A percentile compares a stretch with the other conserved stretches of the same genome.
Conservation (phyloP, 2,888 invertebrate genomes). For the Caenorhabditis drosophilae region DNA sequence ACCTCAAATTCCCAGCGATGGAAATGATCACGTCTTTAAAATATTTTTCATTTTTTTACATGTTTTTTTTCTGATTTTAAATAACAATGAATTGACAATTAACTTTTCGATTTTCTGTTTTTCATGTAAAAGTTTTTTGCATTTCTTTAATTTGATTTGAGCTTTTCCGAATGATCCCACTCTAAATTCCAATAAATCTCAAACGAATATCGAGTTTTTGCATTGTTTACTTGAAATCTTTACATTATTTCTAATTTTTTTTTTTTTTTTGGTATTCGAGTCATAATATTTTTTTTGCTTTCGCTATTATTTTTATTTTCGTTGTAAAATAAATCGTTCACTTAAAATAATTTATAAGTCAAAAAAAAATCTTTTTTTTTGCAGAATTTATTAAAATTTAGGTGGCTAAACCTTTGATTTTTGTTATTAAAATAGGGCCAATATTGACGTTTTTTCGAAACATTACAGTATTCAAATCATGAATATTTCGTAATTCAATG, state of each 20-base stretch:
- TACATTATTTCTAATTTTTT: neutral
- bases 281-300: slow-evolving; percentile 1
- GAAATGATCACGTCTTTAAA: no score
- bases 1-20: no score
- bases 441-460: slow-evolving; percentile 38
- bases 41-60: no score
- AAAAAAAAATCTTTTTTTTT: no score
- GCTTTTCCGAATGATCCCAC: no score
- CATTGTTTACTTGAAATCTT: neutral
- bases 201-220: no score
- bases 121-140: no score
- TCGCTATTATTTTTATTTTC: slow-evolving; percentile 26
- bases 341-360: neutral
- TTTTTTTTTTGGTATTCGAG: slow-evolving; percentile 2
- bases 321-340: slow-evolving; percentile 27
- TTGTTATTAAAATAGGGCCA: slow-evolving; percentile 62
- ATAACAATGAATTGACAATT: no score
- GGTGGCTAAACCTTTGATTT: slow-evolving; percentile 29
- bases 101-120: no score
- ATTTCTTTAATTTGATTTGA: no score
- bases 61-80: no score
- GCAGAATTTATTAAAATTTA: neutral
- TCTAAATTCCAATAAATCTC: no score
- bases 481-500: slow-evolving; percentile 35
- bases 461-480: slow-evolving; percentile 27